Base-by-base conservation (phyloP, 2,113 vertebrate genomes). In the Mustelus asterias region DNA sequence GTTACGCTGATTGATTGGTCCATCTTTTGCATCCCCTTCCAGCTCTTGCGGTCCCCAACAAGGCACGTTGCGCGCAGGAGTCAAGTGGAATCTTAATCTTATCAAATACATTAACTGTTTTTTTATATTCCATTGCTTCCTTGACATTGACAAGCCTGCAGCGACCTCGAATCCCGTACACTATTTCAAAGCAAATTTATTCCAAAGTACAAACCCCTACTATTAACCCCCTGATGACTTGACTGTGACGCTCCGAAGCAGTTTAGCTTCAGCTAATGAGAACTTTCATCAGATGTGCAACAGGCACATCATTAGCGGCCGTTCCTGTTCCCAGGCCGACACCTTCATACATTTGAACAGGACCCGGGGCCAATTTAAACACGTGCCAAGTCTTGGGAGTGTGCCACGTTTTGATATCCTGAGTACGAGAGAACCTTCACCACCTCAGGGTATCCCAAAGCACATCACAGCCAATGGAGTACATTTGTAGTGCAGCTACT, bases 171-270 rank as follows among this genome's bases (percentile, higher is more conserved):
- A 67, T 20, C 18, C 37, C 60, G 9, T 41, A 10, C 89, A 65
- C 60, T 33, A 37, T 93, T 93, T 37, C 89, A 93, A 93, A 93
- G 89, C 89, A 65, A 93, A 93, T 93, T 65, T 93, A 93, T 93
- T 93, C 89, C 60, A 67, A n/a, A 67, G 7, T n/a, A 37, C n/a
- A 93, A 93, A n/a, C 89, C 60, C 80, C 89, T 93, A 16, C 29
- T 18, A 93, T 93, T 93, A 93, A 93, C 89, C 89, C 89, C 89
- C 86, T 60, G 60, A 93, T 93, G 60, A 93, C 89, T 37, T 93
- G 22, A 93, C 89, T 37, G 60, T 65, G 60, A 93, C 37, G 60
- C 22, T 93, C 89, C 89, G 16, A 63, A 16, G 89, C 89, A 65
- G 60, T 93, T 93, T 93, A 93, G 60, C 60, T 93, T 20, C 89